These are phyloP conservation scores for Spheniscus mendiculus DNA, from an alignment of 2,113 vertebrate genomes.

Conservation along the genomic window DNA sequence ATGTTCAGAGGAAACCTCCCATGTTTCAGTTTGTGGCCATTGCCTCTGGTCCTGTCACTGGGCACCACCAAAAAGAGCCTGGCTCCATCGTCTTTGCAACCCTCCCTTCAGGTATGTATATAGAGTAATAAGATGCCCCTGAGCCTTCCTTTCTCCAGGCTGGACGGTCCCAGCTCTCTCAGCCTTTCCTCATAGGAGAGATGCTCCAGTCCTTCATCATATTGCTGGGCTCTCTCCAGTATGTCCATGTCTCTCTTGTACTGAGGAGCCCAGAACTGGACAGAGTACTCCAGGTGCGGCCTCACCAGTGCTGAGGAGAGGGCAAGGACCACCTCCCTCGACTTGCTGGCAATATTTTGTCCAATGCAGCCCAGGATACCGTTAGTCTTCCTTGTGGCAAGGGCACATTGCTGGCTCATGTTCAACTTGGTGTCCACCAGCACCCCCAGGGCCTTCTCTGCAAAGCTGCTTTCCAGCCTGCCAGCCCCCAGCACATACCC, in stretches of 20 bases:
- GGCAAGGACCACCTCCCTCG: not conserved
- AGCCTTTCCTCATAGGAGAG: not conserved
- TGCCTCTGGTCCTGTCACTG: not conserved
- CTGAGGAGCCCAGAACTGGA: not conserved
- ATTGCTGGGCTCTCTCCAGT: not conserved
- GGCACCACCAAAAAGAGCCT: not conserved
- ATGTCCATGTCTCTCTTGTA: not conserved
- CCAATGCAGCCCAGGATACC: not conserved
- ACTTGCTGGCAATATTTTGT: not conserved
- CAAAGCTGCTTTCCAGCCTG: not conserved
- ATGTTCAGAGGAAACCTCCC: not conserved
- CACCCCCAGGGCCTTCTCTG: not conserved
- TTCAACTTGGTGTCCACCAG: not conserved
- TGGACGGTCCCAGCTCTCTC: not conserved
- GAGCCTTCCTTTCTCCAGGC: not conserved
- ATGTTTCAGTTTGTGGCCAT: no score
- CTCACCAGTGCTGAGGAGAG: not conserved
- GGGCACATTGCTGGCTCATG: not conserved
- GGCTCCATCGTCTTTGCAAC: accelerated
- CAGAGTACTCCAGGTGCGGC: not conserved
- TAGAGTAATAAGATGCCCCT: not conserved
- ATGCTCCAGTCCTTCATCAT: not conserved
- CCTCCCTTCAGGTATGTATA: not conserved
- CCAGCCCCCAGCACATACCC: not conserved
- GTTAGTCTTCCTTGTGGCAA: not conserved